Evolutionary conservation across 2,888 invertebrate species (phyloP).

Genomic region (Ptychoptera contaminata): DNA sequence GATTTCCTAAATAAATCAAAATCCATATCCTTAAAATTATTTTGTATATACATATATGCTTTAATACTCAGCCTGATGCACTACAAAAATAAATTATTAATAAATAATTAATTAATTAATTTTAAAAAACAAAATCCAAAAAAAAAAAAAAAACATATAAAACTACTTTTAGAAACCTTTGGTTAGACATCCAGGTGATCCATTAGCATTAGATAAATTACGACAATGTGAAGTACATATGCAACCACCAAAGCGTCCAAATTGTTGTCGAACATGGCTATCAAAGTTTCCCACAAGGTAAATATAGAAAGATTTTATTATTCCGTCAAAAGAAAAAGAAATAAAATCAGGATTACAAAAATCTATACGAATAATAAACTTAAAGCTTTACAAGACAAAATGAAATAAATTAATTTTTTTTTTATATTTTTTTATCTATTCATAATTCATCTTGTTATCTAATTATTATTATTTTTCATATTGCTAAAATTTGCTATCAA

Average conservation of each 20-base stretch:
- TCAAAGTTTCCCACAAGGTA: constrained; percentile 83
- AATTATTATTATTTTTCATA: background rate
- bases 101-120: background rate
- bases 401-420: constrained; percentile 1
- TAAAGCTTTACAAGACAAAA: background rate
- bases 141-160: background rate
- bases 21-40: background rate
- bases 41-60: background rate
- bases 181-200: constrained; percentile 66
- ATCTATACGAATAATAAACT: background rate
- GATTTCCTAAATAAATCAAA: background rate
- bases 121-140: background rate
- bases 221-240: constrained; percentile 85
- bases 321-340: background rate
- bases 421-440: constrained; percentile 3
- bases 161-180: constrained; percentile 64
- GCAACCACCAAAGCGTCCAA: constrained; percentile 60
- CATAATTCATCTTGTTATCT: background rate
- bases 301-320: constrained; percentile 16
- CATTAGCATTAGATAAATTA: constrained; percentile 64
- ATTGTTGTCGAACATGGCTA: constrained; percentile 86
- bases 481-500: too few relatives aligned
- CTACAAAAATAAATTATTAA: constrained; percentile 1
- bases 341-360: background rate
- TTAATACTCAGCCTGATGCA: background rate